A percentile compares a stretch with the other conserved stretches of the same genome.
Evolutionary conservation across 1,140 invertebrate genomes (phyloP).

Genomic region (Anoplolepis gracilipes): DNA sequence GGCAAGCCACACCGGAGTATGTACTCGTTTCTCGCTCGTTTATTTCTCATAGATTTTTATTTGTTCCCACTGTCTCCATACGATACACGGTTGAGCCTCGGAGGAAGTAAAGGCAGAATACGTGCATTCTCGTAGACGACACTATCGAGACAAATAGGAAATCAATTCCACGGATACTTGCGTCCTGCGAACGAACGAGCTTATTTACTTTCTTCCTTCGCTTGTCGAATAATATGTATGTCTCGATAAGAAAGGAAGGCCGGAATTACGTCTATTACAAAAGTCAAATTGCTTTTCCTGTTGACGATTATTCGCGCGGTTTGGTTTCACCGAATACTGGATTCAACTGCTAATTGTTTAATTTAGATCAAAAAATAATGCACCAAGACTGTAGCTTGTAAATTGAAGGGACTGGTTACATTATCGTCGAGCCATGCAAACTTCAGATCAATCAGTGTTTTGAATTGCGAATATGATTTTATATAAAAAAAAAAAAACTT

Average conservation of each 20-base stretch:
- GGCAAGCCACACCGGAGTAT: not conserved
- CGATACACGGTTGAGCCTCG: not conserved
- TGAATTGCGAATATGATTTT: not conserved
- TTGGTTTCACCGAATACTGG: not conserved
- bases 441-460: not conserved
- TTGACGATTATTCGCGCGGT: not conserved
- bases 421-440: not conserved
- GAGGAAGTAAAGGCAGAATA: constrained; percentile 5
- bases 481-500: not conserved
- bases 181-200: constrained; percentile 27
- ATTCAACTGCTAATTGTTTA: not conserved
- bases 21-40: constrained; percentile 21
- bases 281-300: constrained; percentile 54
- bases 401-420: not conserved
- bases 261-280: constrained; percentile 55
- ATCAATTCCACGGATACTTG: constrained; percentile 65
- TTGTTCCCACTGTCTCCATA: not conserved
- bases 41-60: constrained; percentile 35
- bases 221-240: constrained; percentile 11
- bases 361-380: not conserved
- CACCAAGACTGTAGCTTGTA: not conserved
- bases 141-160: constrained; percentile 68
- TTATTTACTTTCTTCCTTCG: constrained; percentile 59
- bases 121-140: constrained; percentile 5
- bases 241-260: not conserved